Evolutionary conservation across 2,888 invertebrate genomes (phyloP).

Genomic region (Ramazzottius varieornatus): DNA sequence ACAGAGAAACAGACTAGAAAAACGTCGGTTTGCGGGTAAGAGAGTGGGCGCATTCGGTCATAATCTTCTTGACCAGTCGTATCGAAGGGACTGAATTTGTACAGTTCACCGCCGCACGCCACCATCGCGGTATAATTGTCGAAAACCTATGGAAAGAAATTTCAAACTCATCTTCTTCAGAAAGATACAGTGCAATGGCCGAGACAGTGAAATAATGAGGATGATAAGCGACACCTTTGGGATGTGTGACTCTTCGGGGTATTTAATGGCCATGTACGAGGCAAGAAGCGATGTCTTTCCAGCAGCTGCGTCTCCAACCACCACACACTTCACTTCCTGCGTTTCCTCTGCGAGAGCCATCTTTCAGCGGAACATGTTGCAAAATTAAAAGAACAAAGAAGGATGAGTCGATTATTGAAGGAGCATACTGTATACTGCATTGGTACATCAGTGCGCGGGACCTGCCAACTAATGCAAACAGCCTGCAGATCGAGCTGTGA

Average conservation of each 20-base stretch:
- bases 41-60: slow-evolving; percentile 75
- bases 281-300: slow-evolving; percentile 85
- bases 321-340: slow-evolving; percentile 94
- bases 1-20: slow-evolving; percentile 98
- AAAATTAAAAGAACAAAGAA: too few relatives aligned
- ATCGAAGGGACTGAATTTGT: slow-evolving; percentile 91
- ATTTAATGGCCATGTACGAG: slow-evolving; percentile 36
- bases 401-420: too few relatives aligned
- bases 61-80: slow-evolving; percentile 90
- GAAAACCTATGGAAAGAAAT: slow-evolving; percentile 28
- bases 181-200: neutral
- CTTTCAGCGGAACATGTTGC: too few relatives aligned
- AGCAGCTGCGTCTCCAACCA: slow-evolving; percentile 85
- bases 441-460: too few relatives aligned
- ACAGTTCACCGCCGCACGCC: slow-evolving; percentile 98
- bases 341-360: too few relatives aligned
- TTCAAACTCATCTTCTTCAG: neutral
- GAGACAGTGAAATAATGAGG: too few relatives aligned
- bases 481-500: too few relatives aligned
- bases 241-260: slow-evolving; percentile 32
- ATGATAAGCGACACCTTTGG: slow-evolving; percentile 26
- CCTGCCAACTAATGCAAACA: too few relatives aligned
- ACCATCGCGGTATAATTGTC: slow-evolving; percentile 34
- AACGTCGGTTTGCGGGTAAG: slow-evolving; percentile 95
- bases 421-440: too few relatives aligned